A percentile compares a stretch with the other conserved stretches of the same genome.
These are phyloP conservation scores for Sorex araneus DNA, from an alignment of 2,113 vertebrate species.

Conservation along the genomic window DNA sequence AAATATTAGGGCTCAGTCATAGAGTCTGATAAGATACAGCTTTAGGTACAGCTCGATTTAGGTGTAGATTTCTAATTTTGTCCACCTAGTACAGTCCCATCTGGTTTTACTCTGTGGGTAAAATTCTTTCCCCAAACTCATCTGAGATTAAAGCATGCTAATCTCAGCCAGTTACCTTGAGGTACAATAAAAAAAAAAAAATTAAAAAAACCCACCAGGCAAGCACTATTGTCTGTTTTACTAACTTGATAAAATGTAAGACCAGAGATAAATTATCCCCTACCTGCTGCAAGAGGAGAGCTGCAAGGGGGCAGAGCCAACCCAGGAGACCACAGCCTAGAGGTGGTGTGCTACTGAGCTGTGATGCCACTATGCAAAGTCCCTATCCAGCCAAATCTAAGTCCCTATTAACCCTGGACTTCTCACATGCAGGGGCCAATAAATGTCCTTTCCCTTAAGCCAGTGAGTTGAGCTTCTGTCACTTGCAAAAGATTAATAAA, in stretches of 20 bases:
- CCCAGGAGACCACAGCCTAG: background rate
- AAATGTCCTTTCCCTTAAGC: conserved; percentile 6
- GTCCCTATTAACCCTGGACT: background rate
- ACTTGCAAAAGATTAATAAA: background rate
- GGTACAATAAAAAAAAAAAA: conserved; percentile 41
- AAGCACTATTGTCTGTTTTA: conserved; percentile 17
- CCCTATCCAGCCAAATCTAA: conserved; percentile 25
- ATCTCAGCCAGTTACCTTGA: conserved; percentile 7
- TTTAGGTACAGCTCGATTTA: background rate
- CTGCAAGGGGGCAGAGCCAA: background rate
- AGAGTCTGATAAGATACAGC: conserved; percentile 14
- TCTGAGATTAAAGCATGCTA: background rate
- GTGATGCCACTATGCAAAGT: background rate
- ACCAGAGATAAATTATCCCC: background rate
- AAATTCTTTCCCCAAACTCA: conserved; percentile 4
- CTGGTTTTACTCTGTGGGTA: conserved; percentile 47
- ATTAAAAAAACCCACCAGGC: too few species aligned
- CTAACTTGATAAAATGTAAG: conserved; percentile 21
- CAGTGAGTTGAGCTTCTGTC: conserved; percentile 37
- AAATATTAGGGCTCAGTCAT: background rate
- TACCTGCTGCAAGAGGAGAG: background rate
- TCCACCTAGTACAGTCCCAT: background rate
- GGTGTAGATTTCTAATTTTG: conserved; percentile 24
- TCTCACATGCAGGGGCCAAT: conserved; percentile 3
- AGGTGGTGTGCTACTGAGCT: background rate